Base-by-base conservation (phyloP, 2,113 vertebrate species). In the Pachyramphus minor region DNA sequence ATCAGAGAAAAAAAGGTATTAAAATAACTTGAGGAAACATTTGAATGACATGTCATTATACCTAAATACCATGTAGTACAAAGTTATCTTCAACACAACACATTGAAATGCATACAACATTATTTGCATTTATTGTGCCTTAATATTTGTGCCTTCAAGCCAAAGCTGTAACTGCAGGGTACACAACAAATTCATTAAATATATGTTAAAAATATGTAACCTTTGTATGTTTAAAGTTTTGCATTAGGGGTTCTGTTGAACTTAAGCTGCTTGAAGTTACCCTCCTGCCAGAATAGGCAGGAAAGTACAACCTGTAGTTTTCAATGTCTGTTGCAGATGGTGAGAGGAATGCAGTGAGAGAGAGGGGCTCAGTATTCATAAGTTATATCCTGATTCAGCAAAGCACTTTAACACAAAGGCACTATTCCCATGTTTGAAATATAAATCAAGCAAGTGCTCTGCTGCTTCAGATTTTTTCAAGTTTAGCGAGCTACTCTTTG, bases 61-160 rank as follows among this genome's bases (percentile, higher is more conserved):
- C 94, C 63, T 93, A 92, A 96, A 93, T 92, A n/a, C 90, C 8
- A 4, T 58, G 86, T 93, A 95, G 44, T 78, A 92, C 74, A 96
- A 94, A 95, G 89, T 96, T 97, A 96, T 96, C 93, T 96, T 74
- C 94, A 75, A 50, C 81, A 80, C 92, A 96, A 64, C 96, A 97
- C 96, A 97, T 96, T 89, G 95, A 94, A 86, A 96, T 47, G 79
- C 95, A 90, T 95, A 80, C 81, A 39, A 80, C 81, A 39, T 93
- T 97, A 97, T 97, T 95, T 96, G 91, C 95, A 96, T 97, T 96
- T 96, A 92, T 93, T 96, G 95, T 98, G 98, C 98, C 98, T 98
- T 98, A 97, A 94, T 85, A 97, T 93, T 96, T 96, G 95, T 97
- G 95, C 96, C 96, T 94, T 94, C 75, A 94, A 97, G 90, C 97